Percentiles rank a stretch among this genome's conserved stretches.
These are phyloP conservation scores for Eilema griseolum DNA, from an alignment of 2,888 invertebrate species.

Conservation along the genomic window DNA sequence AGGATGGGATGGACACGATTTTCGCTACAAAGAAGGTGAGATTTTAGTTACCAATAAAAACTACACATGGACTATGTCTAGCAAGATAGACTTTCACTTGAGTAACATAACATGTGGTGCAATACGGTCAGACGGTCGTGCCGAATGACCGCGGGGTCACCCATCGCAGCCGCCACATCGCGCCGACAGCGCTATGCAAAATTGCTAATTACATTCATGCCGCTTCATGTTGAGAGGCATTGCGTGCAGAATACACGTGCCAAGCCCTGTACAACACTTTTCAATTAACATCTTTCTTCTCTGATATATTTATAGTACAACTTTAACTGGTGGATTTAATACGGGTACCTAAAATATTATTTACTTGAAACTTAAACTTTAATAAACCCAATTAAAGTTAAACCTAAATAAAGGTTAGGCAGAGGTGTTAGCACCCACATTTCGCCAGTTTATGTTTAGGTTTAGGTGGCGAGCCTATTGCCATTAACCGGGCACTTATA, in stretches of 20 bases:
- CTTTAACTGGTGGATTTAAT: constrained; percentile 7
- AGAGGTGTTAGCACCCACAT: no score
- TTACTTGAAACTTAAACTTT: neutral
- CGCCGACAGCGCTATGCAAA: constrained; percentile 75
- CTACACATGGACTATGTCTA: constrained; percentile 4
- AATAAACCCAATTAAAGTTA: neutral
- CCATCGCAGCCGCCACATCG: constrained; percentile 53
- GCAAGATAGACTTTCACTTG: constrained; percentile 41
- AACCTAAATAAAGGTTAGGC: no score
- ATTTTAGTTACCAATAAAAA: neutral
- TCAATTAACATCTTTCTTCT: constrained; percentile 28
- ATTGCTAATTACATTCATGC: constrained; percentile 79
- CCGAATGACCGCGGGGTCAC: constrained; percentile 70
- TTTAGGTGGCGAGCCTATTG: no score
- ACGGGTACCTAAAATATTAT: neutral
- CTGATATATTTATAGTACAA: constrained; percentile 17
- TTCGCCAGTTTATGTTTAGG: no score
- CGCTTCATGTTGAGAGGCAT: constrained; percentile 32
- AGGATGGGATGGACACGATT: neutral
- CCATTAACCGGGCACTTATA: no score
- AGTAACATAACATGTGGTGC: constrained; percentile 59
- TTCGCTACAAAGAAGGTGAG: neutral
- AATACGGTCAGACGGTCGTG: constrained; percentile 61
- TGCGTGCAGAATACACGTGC: constrained; percentile 55
- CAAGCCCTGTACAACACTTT: constrained; percentile 45